These are phyloP conservation scores for Nycticryphes semicollaris DNA, from an alignment of 2,113 vertebrate species.

Conservation along the genomic window DNA sequence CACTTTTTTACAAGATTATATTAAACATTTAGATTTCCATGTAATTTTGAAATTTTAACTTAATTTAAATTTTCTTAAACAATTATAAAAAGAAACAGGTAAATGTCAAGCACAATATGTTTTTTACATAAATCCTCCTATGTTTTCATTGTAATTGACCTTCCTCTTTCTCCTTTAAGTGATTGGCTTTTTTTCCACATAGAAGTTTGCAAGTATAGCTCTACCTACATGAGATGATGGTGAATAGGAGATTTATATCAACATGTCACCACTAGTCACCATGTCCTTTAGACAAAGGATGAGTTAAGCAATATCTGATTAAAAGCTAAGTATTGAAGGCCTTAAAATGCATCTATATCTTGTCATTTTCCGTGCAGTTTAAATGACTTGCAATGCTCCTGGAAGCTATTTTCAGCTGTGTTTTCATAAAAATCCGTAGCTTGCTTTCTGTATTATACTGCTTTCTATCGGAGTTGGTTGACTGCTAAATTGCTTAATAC, in stretches of 20 bases:
- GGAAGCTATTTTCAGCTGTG: not conserved
- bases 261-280: not conserved
- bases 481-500: not conserved
- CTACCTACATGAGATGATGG: not conserved
- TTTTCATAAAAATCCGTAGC: not conserved
- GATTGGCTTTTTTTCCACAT: not conserved
- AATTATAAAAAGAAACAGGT: not conserved
- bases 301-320: not conserved
- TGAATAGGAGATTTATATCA: not conserved
- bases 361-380: not conserved
- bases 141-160: not conserved
- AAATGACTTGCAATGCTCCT: not conserved
- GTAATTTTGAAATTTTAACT: not conserved
- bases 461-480: not conserved
- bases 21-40: not conserved
- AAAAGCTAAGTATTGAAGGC: not conserved
- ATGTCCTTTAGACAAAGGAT: not conserved
- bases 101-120: not conserved
- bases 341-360: not conserved
- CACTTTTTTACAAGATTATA: not conserved
- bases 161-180: not conserved
- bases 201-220: not conserved
- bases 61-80: not conserved
- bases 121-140: not conserved
- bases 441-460: not conserved